Evolutionary conservation across 1,140 invertebrate species (phyloP).

Genomic region (Panagrolaimus sp.): DNA sequence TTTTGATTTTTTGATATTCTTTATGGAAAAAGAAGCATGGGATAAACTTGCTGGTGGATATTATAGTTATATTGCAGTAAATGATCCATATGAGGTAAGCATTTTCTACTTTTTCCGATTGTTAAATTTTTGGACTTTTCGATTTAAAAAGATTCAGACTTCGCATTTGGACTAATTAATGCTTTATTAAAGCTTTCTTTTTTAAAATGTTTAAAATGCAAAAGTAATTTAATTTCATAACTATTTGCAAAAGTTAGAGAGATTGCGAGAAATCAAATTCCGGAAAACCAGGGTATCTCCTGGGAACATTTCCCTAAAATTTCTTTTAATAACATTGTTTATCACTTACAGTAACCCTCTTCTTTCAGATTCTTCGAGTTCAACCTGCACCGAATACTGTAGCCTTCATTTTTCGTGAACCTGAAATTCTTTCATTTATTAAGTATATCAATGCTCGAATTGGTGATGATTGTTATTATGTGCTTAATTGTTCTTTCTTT

Average conservation of each 20-base stretch:
- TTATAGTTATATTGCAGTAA: constrained; percentile 31
- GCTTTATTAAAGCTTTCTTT: too few relatives aligned
- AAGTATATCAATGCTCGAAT: constrained; percentile 39
- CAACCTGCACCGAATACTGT: constrained; percentile 24
- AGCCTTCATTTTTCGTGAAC: constrained; percentile 43
- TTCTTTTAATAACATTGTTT: too few relatives aligned
- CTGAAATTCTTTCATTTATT: constrained; percentile 42
- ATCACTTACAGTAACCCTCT: neutral
- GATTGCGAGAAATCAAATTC: too few relatives aligned
- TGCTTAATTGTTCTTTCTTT: constrained; percentile 1
- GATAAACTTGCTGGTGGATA: constrained; percentile 34
- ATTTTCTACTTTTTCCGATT: too few relatives aligned
- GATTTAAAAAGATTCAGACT: too few relatives aligned
- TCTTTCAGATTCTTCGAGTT: constrained; percentile 36
- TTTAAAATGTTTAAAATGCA: too few relatives aligned
- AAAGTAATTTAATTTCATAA: too few relatives aligned
- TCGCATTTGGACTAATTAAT: too few relatives aligned
- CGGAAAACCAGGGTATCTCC: too few relatives aligned
- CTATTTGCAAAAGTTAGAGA: too few relatives aligned
- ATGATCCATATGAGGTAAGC: constrained; percentile 32
- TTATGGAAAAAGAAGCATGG: constrained; percentile 26
- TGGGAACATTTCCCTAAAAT: too few relatives aligned
- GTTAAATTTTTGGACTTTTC: too few relatives aligned
- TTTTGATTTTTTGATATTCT: constrained; percentile 41
- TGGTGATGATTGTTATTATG: constrained; percentile 28